Percentiles rank a stretch among this genome's conserved stretches.
Conservation (phyloP, 1,140 invertebrate genomes). For the Cotesia chilonis region DNA sequence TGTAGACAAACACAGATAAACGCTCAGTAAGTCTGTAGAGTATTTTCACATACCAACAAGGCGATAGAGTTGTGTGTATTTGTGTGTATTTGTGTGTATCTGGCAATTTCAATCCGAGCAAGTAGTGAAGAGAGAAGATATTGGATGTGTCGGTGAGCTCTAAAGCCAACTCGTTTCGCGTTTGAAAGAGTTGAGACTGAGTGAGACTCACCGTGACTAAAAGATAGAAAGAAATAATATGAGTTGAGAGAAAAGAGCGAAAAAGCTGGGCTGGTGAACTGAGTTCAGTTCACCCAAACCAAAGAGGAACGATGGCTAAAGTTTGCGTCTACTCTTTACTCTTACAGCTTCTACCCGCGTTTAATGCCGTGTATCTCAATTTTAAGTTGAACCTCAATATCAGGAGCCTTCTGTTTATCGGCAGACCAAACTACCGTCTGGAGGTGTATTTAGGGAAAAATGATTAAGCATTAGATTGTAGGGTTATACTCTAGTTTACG, state of each 20-base stretch:
- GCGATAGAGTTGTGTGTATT: not conserved
- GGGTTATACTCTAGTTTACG: too few species aligned
- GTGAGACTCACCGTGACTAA: not conserved
- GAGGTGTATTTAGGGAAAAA: not conserved
- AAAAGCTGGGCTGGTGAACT: too few species aligned
- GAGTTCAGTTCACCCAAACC: too few species aligned
- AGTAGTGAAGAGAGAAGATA: constrained; percentile 26
- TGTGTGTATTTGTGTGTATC: constrained; percentile 22
- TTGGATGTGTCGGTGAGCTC: constrained; percentile 29
- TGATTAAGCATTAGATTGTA: not conserved
- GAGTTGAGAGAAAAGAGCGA: too few species aligned
- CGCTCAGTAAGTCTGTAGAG: too few species aligned
- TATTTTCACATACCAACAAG: not conserved
- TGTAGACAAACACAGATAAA: not conserved
- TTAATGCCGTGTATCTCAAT: constrained; percentile 27
- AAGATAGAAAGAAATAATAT: not conserved
- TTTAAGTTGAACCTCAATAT: not conserved
- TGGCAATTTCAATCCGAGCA: constrained; percentile 23
- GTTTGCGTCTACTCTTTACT: not conserved
- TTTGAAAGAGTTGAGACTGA: constrained; percentile 22
- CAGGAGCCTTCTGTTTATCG: not conserved
- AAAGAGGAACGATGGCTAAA: not conserved
- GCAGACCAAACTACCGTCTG: not conserved
- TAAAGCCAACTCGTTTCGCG: constrained; percentile 31
- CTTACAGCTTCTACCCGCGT: not conserved